Evolutionary conservation across 2,888 invertebrate genomes (phyloP), one percentile per base, ranked within the genome.

Genomic region (Macropis europaea): DNA sequence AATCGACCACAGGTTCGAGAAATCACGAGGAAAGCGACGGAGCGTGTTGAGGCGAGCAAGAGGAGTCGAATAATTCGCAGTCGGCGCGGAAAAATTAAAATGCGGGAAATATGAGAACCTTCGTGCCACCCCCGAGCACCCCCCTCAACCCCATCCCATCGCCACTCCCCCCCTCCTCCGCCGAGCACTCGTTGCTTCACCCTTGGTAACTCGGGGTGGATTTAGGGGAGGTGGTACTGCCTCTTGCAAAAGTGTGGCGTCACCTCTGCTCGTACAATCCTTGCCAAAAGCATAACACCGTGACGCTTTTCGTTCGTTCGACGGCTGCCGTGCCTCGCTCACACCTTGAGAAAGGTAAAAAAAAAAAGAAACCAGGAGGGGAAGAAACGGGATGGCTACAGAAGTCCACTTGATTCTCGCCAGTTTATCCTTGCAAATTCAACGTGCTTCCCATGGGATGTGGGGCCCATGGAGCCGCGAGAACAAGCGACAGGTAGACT

Each of bases 71-170:
- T 71, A 76, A 82, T 82, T 81, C 48, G 63, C 57, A 50, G 67
- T 69, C 62, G 38, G 48, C 57, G 43, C 62, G 30, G 73, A 82
- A 80, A 82, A 84, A 86, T 84, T 76, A 83, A 85, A 85, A 84
- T 82, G 79, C 77, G 73, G 74, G 80, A 84, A 86, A 87, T 82
- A 88, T 89, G 89, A 89, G 88, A 89, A 89, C 88, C 88, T 77
- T 82, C 84, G 84, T 79, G 70, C 83, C 79, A 76, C 79, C 82
- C 76, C 73, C 66, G 56, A 72, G 82, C 79, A 76, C 79, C 82
- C 76, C 73, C 66, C 54, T 32, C 64, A 71, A 42, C 70, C 48
- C 56, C 52, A 47, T 72, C 74, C 68, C 52, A n/a, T n/a, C n/a
- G n/a, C 66, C 73, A 53, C 71, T 73, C 69, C 66, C 52, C 69